A percentile compares a stretch with the other conserved stretches of the same genome.
phyloP scores from a whole-genome alignment of 53 echinoderm and acorn worm species.

The Luidia sarsii region DNA sequence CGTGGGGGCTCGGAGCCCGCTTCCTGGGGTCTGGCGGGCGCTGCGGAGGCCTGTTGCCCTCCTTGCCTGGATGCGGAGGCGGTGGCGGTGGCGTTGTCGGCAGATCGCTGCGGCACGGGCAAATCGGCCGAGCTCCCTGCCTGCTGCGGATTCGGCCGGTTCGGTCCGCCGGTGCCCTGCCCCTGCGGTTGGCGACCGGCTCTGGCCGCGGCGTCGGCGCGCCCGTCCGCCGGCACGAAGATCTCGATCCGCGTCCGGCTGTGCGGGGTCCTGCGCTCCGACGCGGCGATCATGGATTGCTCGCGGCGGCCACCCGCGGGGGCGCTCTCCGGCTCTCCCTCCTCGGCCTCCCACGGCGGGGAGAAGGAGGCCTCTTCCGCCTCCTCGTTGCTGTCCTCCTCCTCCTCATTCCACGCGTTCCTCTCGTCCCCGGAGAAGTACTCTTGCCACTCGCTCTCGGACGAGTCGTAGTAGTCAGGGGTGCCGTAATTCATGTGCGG shows the following conservation, averaged over 20 bases:
- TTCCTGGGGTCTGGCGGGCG: not conserved
- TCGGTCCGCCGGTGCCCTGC: not conserved
- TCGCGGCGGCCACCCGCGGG: no score
- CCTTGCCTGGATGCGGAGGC: no score
- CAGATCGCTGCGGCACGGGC: no score
- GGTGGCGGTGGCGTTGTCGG: no score
- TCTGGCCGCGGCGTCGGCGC: not conserved
- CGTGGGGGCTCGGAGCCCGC: not conserved
- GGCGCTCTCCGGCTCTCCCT: no score
- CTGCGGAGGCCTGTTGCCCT: not conserved
- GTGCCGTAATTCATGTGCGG: conserved; percentile 4
- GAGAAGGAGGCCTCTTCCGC: no score
- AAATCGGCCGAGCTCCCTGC: not conserved
- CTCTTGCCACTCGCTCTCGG: no score
- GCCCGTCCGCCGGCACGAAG: not conserved
- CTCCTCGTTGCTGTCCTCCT: no score
- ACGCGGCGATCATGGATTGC: not conserved
- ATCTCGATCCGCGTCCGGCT: not conserved
- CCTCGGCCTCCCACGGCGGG: no score
- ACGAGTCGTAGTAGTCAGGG: not conserved
- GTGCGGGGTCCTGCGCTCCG: no score
- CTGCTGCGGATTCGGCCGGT: not conserved
- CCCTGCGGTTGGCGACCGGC: not conserved
- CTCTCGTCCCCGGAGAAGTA: no score
- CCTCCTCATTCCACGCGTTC: no score